Base-by-base conservation (phyloP, 2,113 vertebrate species). In the Lasiurus borealis region DNA sequence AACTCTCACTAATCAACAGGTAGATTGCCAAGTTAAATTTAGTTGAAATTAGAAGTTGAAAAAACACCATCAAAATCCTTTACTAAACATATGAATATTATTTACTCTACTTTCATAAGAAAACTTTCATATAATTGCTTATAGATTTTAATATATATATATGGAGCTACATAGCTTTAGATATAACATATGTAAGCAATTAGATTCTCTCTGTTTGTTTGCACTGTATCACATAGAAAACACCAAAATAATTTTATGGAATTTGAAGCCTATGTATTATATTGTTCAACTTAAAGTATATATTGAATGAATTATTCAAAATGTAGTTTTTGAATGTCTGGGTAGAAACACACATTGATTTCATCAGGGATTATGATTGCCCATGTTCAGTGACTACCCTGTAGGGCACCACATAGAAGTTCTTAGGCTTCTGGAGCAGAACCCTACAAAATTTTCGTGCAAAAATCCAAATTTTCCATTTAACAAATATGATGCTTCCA, bases 111-210 rank as follows among this genome's bases (percentile, higher is more conserved):
- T 57, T 21, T 57, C 54, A 57, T 57, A 77, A 48, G 25, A 80
- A 73, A 91, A 4, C 19, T 77, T 29, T 78, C 62, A 85, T 93
- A 83, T 91, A 89, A 80, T 82, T 94, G 57, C 54, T 72, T 86
- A 18, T 4, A 85, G 46, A 40, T 93, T 92, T 94, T 69, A 93
- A 40, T 12, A n/a, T n/a, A n/a, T 5, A 78, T 46, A 46, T 10
- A 46, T 8, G 54, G 40, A 59, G 1, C 14, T 48, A 34, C 19
- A 52, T 69, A 52, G 46, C 59, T 93, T 90, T 80, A 72, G 19
- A 71, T 23, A 50, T 80, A 83, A 29, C 7, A 25, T 72, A 59
- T 46, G n/a, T 48, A 78, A 93, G 91, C 23, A 81, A 76, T 87
- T 90, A 77, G 15, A 50, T 76, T 89, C 1, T 84, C 11, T 80